These are phyloP conservation scores for Drosophila busckii DNA, from an alignment of 1,140 invertebrate genomes.

Conservation along the genomic window DNA sequence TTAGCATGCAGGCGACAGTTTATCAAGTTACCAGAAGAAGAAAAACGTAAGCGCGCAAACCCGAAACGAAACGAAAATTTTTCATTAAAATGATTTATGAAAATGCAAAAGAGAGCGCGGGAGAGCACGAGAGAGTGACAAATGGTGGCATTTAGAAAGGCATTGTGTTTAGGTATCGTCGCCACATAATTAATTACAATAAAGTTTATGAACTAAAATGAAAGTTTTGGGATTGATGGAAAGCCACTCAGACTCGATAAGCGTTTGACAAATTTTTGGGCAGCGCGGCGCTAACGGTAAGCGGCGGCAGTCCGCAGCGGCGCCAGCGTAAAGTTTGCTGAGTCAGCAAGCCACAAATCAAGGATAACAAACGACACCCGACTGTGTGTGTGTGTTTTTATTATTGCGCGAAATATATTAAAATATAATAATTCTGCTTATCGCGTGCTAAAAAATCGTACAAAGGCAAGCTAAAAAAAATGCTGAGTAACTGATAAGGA, in stretches of 20 bases:
- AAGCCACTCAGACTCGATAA: constrained; percentile 58
- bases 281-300: too few relatives aligned
- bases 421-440: constrained; percentile 70
- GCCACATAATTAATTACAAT: constrained; percentile 72
- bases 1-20: constrained; percentile 11
- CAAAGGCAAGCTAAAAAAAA: constrained; percentile 8
- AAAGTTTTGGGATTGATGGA: constrained; percentile 54
- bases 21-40: constrained; percentile 20
- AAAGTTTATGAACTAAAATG: constrained; percentile 70
- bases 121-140: constrained; percentile 46
- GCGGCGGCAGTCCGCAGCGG: too few relatives aligned
- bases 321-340: constrained; percentile 8
- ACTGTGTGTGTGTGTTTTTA: constrained; percentile 45
- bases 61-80: constrained; percentile 31
- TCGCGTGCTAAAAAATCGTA: constrained; percentile 63
- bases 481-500: not conserved
- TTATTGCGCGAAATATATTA: constrained; percentile 70
- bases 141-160: constrained; percentile 56
- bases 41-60: constrained; percentile 19
- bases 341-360: constrained; percentile 45
- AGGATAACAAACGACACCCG: constrained; percentile 9
- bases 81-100: constrained; percentile 76
- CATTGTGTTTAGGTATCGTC: constrained; percentile 26
- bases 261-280: constrained; percentile 71
- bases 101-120: constrained; percentile 51